These are phyloP conservation scores for Gortyna flavago DNA, from an alignment of 2,888 invertebrate species.

Conservation along the genomic window DNA sequence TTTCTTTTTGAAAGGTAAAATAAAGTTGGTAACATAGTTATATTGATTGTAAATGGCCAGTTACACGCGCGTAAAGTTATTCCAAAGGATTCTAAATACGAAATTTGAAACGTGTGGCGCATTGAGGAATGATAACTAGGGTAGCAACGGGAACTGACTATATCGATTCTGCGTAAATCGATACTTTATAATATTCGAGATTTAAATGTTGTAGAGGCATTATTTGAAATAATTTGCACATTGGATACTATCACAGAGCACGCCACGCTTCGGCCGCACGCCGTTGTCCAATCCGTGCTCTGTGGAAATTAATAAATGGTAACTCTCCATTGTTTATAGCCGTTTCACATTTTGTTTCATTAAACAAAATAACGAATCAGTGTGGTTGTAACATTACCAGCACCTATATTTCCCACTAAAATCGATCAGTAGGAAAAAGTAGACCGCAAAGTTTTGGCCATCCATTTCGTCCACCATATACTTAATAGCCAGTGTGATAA, in stretches of 20 bases:
- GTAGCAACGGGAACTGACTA: constrained; percentile 53
- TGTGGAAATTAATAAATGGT: not conserved
- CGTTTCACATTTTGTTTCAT: not conserved
- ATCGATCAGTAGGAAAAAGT: not conserved
- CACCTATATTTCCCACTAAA: not conserved
- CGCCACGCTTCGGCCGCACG: not conserved
- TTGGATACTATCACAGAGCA: too few species aligned
- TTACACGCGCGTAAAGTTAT: constrained; percentile 61
- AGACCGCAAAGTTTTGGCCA: not conserved
- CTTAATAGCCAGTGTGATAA: not conserved
- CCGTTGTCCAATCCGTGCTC: not conserved
- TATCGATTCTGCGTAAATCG: constrained; percentile 52
- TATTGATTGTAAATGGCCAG: constrained; percentile 67
- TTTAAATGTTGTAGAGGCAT: constrained; percentile 13
- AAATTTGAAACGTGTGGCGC: constrained; percentile 64
- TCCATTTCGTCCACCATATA: not conserved
- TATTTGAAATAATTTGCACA: constrained; percentile 3
- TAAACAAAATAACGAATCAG: not conserved
- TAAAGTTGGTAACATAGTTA: constrained; percentile 41
- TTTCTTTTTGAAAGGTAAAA: not conserved
- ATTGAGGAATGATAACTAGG: constrained; percentile 55
- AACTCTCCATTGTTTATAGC: not conserved
- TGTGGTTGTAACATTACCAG: not conserved
- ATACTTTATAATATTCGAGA: constrained; percentile 28
- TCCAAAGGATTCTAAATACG: constrained; percentile 65